Percentiles rank a stretch among this genome's conserved stretches.
Conservation (phyloP, 2,888 invertebrate genomes). For the Orthosia incerta region DNA sequence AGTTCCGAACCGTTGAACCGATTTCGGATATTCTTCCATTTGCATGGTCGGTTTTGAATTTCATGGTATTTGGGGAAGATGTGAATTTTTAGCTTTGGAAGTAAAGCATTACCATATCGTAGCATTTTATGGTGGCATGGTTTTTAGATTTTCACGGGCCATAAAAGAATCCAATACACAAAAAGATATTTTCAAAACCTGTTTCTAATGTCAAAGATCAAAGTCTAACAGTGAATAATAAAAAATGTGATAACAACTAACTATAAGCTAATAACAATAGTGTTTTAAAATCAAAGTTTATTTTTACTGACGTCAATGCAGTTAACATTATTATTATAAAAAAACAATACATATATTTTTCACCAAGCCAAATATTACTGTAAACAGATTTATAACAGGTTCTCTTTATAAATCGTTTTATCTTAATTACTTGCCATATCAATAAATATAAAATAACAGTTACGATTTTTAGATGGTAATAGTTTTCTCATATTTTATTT, state of each 20-base stretch:
- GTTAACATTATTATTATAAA: background rate
- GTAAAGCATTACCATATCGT: conserved; percentile 36
- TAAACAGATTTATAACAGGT: conserved; percentile 11
- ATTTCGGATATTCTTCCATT: conserved; percentile 41
- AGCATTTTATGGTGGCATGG: conserved; percentile 43
- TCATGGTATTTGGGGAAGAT: conserved; percentile 43
- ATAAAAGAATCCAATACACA: conserved; percentile 22
- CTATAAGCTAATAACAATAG: background rate
- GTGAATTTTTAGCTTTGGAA: conserved; percentile 19
- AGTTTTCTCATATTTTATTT: conserved; percentile 52
- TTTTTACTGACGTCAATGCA: conserved; percentile 9
- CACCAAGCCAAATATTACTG: conserved; percentile 23
- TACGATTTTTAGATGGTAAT: conserved; percentile 40
- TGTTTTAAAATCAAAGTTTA: background rate
- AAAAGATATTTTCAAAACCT: background rate
- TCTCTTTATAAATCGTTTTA: conserved; percentile 23
- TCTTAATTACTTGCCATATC: conserved; percentile 48
- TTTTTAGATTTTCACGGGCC: conserved; percentile 29
- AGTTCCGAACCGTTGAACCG: conserved; percentile 37
- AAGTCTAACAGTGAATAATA: background rate
- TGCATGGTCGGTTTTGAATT: conserved; percentile 51
- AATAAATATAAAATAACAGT: conserved; percentile 57
- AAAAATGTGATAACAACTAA: too few species aligned
- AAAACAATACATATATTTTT: background rate
- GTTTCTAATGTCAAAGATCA: conserved; percentile 20